Conservation (phyloP, 2,797 vertebrate species). For the Girardinus metallicus region DNA sequence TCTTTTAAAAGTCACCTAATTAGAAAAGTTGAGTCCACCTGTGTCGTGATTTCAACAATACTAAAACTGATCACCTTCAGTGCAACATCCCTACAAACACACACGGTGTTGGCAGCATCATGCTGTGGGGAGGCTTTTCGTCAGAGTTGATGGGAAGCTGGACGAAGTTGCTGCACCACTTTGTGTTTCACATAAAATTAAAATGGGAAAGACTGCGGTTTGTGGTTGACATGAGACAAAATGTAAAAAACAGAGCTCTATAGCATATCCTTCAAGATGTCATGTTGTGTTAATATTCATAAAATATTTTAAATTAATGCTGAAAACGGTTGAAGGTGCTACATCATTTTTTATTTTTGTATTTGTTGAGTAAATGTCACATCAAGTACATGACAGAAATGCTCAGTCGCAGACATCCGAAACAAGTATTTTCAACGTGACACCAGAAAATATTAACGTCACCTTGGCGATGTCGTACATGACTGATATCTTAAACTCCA, state of each 20-base stretch:
- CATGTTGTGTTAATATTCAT: not conserved
- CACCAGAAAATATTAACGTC: not conserved
- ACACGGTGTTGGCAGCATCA: not conserved
- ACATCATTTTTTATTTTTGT: not conserved
- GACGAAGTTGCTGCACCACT: not conserved
- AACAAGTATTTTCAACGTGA: not conserved
- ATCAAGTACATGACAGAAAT: not conserved
- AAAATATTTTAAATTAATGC: not conserved
- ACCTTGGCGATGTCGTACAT: conserved; percentile 98
- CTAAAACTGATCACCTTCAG: not conserved
- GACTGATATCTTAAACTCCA: conserved; percentile 96
- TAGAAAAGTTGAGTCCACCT: not conserved
- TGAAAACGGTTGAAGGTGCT: not conserved
- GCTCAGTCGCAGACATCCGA: not conserved
- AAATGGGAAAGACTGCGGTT: not conserved
- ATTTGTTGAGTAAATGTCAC: not conserved
- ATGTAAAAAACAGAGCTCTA: not conserved
- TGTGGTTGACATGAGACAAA: not conserved
- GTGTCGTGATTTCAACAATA: not conserved
- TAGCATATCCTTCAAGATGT: not conserved
- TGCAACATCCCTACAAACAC: not conserved
- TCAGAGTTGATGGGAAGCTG: not conserved
- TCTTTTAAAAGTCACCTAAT: not conserved
- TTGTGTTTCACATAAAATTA: not conserved
- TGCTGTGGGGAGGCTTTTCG: not conserved